These are phyloP conservation scores for Pituophis catenifer DNA, from an alignment of 2,113 vertebrate genomes.

Conservation along the genomic window DNA sequence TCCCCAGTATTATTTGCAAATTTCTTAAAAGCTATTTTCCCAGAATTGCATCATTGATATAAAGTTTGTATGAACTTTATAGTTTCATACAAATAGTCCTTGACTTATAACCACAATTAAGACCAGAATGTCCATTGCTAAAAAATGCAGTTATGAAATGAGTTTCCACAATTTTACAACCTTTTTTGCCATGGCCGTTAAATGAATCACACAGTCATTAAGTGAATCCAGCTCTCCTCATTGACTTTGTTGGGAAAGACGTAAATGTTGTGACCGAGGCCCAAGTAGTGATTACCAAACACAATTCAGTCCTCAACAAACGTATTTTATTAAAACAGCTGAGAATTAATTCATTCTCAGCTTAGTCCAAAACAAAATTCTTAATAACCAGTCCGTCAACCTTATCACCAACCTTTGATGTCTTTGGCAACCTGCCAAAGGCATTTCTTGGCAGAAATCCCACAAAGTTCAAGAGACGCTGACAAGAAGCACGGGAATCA, in stretches of 20 bases:
- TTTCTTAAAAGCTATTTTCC: not conserved
- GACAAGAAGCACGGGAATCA: too few species aligned
- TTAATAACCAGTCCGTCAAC: too few species aligned
- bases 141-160: not conserved
- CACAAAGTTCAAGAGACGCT: too few species aligned
- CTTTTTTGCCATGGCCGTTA: not conserved
- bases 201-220: not conserved
- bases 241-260: not conserved
- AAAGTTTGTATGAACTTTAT: not conserved
- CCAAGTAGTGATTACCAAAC: too few species aligned
- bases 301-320: too few species aligned
- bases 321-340: too few species aligned
- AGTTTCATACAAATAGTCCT: not conserved
- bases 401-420: too few species aligned
- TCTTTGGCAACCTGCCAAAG: too few species aligned
- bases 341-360: too few species aligned
- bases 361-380: too few species aligned
- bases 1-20: not conserved
- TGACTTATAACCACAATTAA: not conserved
- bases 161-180: not conserved
- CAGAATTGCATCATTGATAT: not conserved
- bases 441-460: too few species aligned
- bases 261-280: not conserved
- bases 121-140: not conserved
- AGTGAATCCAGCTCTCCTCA: not conserved